A percentile compares a stretch with the other conserved stretches of the same genome.
Conservation (phyloP, 2,797 vertebrate species). For the Parauchenoglanis punctatus region DNA sequence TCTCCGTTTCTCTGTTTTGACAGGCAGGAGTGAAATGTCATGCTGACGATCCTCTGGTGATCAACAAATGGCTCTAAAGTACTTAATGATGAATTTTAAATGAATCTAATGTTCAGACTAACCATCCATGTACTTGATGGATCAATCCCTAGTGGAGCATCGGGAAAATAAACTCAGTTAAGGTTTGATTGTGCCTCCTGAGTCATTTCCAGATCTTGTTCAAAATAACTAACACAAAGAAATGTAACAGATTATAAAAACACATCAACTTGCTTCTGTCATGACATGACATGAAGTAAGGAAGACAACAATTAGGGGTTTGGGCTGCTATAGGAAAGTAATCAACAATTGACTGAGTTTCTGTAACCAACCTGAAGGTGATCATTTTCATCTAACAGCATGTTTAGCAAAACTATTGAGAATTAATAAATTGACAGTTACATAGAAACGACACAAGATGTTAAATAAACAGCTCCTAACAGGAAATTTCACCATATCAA, state of each 20-base stretch:
- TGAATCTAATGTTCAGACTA: background rate
- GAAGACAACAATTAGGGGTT: background rate
- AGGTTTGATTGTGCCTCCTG: background rate
- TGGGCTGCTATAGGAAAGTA: background rate
- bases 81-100: background rate
- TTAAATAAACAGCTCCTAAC: no score
- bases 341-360: background rate
- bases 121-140: background rate
- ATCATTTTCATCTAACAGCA: background rate
- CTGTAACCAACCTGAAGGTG: background rate
- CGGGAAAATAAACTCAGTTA: background rate
- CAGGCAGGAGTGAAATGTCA: background rate
- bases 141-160: background rate
- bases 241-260: background rate
- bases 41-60: background rate
- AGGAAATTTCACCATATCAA: no score
- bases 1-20: background rate
- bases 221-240: background rate
- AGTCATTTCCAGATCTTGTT: background rate
- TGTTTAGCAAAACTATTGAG: no score
- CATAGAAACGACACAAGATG: background rate
- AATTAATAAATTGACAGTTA: background rate
- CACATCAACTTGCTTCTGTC: no score
- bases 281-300: no score
- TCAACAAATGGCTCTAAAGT: background rate